phyloP scores from a whole-genome alignment of 2,113 vertebrate species.

The Leptocoma aspasia region DNA sequence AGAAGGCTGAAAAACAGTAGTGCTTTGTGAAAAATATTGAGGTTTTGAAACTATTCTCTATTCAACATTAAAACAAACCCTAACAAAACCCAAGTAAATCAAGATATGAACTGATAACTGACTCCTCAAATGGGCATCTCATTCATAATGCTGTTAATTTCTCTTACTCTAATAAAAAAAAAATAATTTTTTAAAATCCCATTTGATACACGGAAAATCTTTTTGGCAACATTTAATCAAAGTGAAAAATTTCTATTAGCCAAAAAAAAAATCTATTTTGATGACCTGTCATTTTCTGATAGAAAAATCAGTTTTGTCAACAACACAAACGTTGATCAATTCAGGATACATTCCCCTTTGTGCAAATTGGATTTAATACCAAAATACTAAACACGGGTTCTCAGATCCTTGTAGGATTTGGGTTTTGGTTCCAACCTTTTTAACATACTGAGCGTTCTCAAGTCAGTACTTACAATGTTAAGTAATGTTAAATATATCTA shows the following conservation, averaged over 20 bases:
- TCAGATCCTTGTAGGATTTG: neutral
- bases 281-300: neutral
- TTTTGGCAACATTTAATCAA: neutral
- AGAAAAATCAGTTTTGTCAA: slow-evolving; percentile 18
- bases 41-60: neutral
- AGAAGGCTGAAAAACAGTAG: neutral
- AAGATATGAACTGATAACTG: neutral
- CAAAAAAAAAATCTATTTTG: neutral
- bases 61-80: neutral
- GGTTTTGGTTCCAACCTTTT: neutral
- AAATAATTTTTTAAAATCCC: neutral
- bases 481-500: neutral
- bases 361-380: neutral
- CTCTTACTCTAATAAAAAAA: neutral
- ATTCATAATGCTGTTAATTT: neutral
- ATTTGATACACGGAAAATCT: neutral
- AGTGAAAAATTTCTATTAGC: neutral
- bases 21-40: neutral
- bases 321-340: neutral
- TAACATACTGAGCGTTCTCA: neutral
- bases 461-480: neutral
- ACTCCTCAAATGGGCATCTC: neutral
- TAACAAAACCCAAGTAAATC: neutral
- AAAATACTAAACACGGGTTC: neutral
- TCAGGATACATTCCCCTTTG: neutral